A percentile compares a stretch with the other conserved stretches of the same genome.
Evolutionary conservation across 35 echinoderm and acorn worm species (phyloP).

Genomic region (Eucidaris tribuloides): DNA sequence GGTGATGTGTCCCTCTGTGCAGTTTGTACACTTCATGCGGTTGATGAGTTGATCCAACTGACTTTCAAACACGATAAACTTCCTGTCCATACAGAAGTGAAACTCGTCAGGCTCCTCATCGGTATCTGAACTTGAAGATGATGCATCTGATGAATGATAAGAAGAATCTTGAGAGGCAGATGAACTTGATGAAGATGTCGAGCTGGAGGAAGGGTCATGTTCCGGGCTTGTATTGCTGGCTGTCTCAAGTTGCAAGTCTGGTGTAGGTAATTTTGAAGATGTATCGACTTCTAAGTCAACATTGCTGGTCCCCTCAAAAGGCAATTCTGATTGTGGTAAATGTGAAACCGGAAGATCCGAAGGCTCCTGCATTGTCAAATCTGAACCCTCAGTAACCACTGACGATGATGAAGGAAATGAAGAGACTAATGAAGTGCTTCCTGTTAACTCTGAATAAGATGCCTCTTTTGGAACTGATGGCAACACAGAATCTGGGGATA

Average conservation of each 20-base stretch:
- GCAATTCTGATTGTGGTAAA: neutral
- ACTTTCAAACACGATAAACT: slow-evolving; percentile 24
- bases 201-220: neutral
- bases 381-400: too few species aligned
- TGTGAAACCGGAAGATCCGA: neutral
- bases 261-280: too few species aligned
- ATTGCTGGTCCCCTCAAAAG: neutral
- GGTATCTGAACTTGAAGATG: neutral
- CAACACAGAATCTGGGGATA: too few species aligned
- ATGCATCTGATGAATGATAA: neutral
- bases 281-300: too few species aligned
- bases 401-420: too few species aligned
- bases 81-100: neutral
- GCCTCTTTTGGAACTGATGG: too few species aligned
- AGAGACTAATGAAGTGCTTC: too few species aligned
- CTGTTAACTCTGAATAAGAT: too few species aligned
- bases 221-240: too few species aligned
- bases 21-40: neutral
- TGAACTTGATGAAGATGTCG: neutral
- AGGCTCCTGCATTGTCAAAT: neutral
- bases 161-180: neutral
- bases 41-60: slow-evolving; percentile 1
- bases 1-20: neutral
- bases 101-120: neutral
- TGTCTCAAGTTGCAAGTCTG: too few species aligned